A percentile compares a stretch with the other conserved stretches of the same genome.
Evolutionary conservation across 2,888 invertebrate species (phyloP).

Genomic region (Scelioninae gen. 1): DNA sequence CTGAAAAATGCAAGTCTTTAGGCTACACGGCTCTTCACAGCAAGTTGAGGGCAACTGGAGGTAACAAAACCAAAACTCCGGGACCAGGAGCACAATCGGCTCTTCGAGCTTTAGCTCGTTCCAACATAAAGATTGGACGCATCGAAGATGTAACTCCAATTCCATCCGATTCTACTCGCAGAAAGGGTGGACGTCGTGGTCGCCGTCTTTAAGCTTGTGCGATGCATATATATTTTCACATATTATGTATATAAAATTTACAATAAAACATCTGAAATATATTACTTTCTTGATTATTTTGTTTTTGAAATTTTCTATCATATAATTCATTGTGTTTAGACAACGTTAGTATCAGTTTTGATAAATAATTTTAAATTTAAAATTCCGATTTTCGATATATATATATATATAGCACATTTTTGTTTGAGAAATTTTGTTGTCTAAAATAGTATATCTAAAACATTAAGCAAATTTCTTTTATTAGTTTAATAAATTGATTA

Average conservation of each 20-base stretch:
- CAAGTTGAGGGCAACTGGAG: constrained; percentile 98
- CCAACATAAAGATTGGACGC: constrained; percentile 99
- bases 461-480: too few species aligned
- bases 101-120: constrained; percentile 98
- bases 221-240: not conserved
- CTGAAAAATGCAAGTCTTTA: constrained; percentile 98
- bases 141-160: constrained; percentile 99
- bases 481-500: too few species aligned
- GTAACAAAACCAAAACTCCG: constrained; percentile 99
- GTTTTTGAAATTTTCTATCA: not conserved
- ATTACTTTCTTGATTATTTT: not conserved
- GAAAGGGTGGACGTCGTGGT: constrained; percentile 99
- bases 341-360: too few species aligned
- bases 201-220: constrained; percentile 91
- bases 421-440: too few species aligned
- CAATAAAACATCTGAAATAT: constrained; percentile 15
- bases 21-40: constrained; percentile 99
- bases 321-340: too few species aligned
- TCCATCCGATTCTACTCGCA: constrained; percentile 99
- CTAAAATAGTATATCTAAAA: too few species aligned
- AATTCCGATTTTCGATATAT: too few species aligned
- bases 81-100: constrained; percentile 99
- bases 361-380: too few species aligned
- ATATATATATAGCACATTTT: too few species aligned
- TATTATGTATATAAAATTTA: constrained; percentile 33